A percentile compares a stretch with the other conserved stretches of the same genome.
These are phyloP conservation scores for Thera britannica DNA, from an alignment of 2,888 invertebrate genomes.

Conservation along the genomic window DNA sequence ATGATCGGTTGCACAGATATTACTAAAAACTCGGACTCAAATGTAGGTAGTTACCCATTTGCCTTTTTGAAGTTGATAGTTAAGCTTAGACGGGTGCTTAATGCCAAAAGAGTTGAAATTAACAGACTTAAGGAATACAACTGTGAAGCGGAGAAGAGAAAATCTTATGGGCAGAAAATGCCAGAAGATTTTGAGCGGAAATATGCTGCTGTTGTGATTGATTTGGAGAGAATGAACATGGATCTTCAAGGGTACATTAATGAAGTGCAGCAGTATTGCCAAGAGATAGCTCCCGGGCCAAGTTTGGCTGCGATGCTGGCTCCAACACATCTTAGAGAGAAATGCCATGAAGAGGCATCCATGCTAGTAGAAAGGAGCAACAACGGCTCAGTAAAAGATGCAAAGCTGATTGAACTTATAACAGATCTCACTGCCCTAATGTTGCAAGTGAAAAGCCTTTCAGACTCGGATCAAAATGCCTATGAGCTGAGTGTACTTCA, in stretches of 20 bases:
- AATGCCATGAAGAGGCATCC: constrained; percentile 93
- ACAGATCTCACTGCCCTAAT: constrained; percentile 95
- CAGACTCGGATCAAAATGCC: constrained; percentile 93
- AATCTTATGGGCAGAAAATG: constrained; percentile 91
- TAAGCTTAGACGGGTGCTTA: constrained; percentile 93
- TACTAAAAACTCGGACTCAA: constrained; percentile 71
- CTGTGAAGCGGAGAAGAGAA: constrained; percentile 94
- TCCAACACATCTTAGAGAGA: constrained; percentile 94
- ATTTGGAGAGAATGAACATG: constrained; percentile 95
- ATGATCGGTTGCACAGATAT: constrained; percentile 85
- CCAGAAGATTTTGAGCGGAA: constrained; percentile 95
- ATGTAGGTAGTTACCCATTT: constrained; percentile 92
- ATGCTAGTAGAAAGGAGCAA: constrained; percentile 91
- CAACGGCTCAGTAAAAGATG: constrained; percentile 85
- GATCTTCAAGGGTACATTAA: constrained; percentile 94
- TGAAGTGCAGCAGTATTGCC: constrained; percentile 93
- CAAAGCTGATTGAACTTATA: constrained; percentile 90
- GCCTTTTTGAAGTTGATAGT: constrained; percentile 94
- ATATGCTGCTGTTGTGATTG: constrained; percentile 94
- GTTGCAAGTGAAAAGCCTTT: constrained; percentile 92
- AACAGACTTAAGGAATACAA: constrained; percentile 93
- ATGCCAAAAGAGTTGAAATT: constrained; percentile 92
- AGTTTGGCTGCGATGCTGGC: constrained; percentile 94
- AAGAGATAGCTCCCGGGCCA: constrained; percentile 94
- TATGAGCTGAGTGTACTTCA: constrained; percentile 96